These are phyloP conservation scores for Redunca redunca DNA, from an alignment of 2,113 vertebrate species.

Conservation along the genomic window DNA sequence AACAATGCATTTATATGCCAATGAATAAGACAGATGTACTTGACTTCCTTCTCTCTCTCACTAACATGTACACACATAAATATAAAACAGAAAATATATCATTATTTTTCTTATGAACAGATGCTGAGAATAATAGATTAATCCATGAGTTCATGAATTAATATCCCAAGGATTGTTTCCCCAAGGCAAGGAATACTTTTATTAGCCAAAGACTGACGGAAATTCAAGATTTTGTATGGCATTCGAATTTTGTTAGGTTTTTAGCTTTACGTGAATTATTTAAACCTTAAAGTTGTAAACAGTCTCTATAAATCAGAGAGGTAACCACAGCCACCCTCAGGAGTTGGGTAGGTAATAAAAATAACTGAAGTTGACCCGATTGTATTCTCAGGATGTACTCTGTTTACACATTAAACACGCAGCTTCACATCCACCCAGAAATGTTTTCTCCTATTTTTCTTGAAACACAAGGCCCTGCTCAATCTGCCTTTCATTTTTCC, in stretches of 20 bases:
- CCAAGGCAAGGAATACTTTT: neutral
- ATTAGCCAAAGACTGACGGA: neutral
- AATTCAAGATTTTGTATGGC: neutral
- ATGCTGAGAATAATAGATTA: neutral
- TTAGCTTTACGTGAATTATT: neutral
- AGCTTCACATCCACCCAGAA: neutral
- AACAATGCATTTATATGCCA: neutral
- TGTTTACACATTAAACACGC: neutral
- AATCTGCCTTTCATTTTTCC: neutral
- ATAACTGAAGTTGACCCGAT: neutral
- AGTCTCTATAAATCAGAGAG: neutral
- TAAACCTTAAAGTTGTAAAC: constrained; percentile 7
- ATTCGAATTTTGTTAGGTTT: neutral
- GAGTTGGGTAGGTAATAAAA: constrained; percentile 7
- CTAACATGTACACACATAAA: neutral
- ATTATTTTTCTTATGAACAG: neutral
- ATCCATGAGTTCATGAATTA: neutral
- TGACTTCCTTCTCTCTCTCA: neutral
- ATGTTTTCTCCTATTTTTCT: neutral
- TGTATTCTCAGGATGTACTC: neutral
- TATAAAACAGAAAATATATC: neutral
- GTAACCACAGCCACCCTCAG: neutral
- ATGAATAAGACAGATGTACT: neutral
- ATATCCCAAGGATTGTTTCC: neutral
- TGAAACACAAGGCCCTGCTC: neutral